Evolutionary conservation across 2,113 vertebrate genomes (phyloP).

Genomic region (Etheostoma spectabile): DNA sequence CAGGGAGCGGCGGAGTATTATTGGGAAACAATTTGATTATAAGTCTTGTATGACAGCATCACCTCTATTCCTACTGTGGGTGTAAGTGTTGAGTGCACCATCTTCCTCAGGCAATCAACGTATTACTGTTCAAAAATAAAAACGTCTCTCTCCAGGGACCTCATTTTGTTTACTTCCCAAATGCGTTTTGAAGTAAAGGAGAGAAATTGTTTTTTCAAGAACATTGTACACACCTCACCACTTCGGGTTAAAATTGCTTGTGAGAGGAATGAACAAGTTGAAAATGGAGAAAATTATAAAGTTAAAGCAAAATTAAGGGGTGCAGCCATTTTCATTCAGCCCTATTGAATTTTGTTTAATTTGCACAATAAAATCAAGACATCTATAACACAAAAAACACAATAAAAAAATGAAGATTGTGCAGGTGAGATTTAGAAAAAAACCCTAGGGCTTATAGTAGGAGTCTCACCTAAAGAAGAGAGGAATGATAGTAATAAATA

Average conservation of each 20-base stretch:
- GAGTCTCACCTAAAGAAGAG: no score
- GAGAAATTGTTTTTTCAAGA: background rate
- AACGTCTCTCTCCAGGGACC: background rate
- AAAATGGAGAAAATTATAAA: slow-evolving; percentile 7
- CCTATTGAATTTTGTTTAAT: slow-evolving; percentile 7
- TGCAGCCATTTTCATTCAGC: slow-evolving; percentile 35
- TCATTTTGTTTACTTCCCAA: slow-evolving; percentile 21
- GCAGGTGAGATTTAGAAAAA: no score
- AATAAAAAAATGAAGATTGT: no score
- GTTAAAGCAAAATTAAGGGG: slow-evolving; percentile 10
- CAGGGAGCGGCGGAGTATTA: background rate
- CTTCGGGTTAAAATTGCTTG: background rate
- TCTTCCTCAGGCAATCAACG: background rate
- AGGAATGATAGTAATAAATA: no score
- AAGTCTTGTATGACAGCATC: background rate
- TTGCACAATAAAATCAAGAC: no score
- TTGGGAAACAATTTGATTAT: background rate
- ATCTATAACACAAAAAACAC: no score
- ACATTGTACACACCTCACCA: background rate
- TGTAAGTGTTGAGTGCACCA: background rate
- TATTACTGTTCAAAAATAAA: background rate
- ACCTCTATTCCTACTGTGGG: background rate
- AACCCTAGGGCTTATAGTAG: no score
- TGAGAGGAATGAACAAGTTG: slow-evolving; percentile 17
- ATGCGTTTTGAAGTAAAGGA: background rate